A percentile compares a stretch with the other conserved stretches of the same genome.
Evolutionary conservation across 2,888 invertebrate species (phyloP).

Genomic region (Epiblema foenella): DNA sequence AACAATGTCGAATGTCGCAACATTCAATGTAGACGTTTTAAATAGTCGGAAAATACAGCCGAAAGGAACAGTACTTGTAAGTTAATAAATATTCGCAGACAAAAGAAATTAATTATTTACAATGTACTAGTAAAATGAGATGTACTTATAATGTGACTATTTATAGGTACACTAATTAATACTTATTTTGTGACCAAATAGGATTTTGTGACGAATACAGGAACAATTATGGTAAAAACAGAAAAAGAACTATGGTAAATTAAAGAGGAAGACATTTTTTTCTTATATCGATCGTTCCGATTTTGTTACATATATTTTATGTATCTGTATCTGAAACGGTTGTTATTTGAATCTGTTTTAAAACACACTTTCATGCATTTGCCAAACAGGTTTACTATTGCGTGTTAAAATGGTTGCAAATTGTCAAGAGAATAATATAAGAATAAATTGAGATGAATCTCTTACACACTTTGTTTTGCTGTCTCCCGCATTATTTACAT

Average conservation of each 20-base stretch:
- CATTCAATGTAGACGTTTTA: neutral
- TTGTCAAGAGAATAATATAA: too few species aligned
- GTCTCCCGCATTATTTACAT: neutral
- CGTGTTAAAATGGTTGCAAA: too few species aligned
- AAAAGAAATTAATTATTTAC: conserved; percentile 8
- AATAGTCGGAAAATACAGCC: conserved; percentile 3
- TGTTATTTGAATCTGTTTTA: too few species aligned
- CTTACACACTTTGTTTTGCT: neutral
- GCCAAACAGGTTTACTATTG: too few species aligned
- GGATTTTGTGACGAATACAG: conserved; percentile 33
- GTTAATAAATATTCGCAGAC: conserved; percentile 15
- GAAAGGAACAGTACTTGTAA: neutral
- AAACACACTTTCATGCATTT: too few species aligned
- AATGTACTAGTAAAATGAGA: conserved; percentile 29
- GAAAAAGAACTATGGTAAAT: neutral
- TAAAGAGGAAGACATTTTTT: neutral
- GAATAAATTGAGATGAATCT: too few species aligned
- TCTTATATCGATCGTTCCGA: neutral
- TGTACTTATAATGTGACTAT: conserved; percentile 33
- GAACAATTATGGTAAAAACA: neutral
- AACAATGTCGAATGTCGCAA: neutral
- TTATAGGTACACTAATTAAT: conserved; percentile 28
- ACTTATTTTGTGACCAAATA: conserved; percentile 27
- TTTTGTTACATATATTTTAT: too few species aligned
- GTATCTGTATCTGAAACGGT: too few species aligned